Percentiles rank a stretch among this genome's conserved stretches.
These are phyloP conservation scores for Nyleta sp. DNA, from an alignment of 2,888 invertebrate genomes.

Conservation along the genomic window DNA sequence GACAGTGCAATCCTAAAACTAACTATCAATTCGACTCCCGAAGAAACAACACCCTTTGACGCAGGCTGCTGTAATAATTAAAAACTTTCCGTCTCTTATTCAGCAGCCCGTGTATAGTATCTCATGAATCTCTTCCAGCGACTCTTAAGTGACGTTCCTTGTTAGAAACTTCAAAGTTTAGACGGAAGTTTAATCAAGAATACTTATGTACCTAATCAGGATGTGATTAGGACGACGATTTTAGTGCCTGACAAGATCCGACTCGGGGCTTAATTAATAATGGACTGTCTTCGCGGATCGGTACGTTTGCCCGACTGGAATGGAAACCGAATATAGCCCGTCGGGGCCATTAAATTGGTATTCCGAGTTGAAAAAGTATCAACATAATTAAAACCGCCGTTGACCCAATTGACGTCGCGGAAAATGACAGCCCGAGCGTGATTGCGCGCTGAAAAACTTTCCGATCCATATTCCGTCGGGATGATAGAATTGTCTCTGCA, in stretches of 20 bases:
- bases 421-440: constrained; percentile 9
- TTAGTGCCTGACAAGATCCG: constrained; percentile 29
- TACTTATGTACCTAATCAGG: constrained; percentile 57
- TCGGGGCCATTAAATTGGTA: constrained; percentile 16
- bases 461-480: constrained; percentile 43
- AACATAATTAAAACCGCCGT: constrained; percentile 18
- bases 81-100: constrained; percentile 13
- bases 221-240: constrained; percentile 56
- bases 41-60: no score
- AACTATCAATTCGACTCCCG: no score
- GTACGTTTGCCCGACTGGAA: background rate
- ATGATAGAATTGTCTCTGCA: constrained; percentile 59
- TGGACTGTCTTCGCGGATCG: constrained; percentile 15
- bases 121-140: constrained; percentile 26
- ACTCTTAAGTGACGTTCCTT: no score
- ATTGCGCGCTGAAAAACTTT: constrained; percentile 31
- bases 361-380: constrained; percentile 14
- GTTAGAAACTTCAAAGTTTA: constrained; percentile 42
- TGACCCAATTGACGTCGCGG: constrained; percentile 16
- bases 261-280: constrained; percentile 45
- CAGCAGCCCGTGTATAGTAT: constrained; percentile 5
- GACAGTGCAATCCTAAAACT: no score
- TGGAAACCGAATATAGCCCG: background rate
- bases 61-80: no score
- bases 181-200: constrained; percentile 51